phyloP scores from a whole-genome alignment of 2,797 vertebrate genomes.

The Phalloptychus januarius region DNA sequence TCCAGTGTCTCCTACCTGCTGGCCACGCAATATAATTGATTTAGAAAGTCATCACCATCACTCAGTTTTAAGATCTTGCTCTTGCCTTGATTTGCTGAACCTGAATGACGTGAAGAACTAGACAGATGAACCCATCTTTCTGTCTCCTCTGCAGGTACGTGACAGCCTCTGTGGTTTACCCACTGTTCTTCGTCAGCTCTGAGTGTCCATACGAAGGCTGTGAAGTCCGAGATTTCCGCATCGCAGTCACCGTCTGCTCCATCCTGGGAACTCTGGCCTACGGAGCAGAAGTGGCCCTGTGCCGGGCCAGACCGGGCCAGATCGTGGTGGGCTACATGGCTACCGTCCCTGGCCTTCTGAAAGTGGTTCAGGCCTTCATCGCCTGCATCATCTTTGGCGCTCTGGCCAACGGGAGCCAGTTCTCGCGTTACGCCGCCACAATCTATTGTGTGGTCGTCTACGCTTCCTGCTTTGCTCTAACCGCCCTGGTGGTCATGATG shows the following conservation, averaged over 20 bases:
- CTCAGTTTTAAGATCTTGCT: not conserved
- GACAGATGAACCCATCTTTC: not conserved
- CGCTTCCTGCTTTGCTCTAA: constrained; percentile 85
- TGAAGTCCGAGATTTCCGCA: constrained; percentile 84
- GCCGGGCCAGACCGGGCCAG: constrained; percentile 86
- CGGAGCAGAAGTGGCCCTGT: constrained; percentile 83
- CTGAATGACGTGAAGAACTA: not conserved
- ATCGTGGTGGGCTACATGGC: constrained; percentile 90
- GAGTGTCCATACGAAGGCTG: constrained; percentile 87
- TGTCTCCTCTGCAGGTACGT: constrained; percentile 66
- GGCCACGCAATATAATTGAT: not conserved
- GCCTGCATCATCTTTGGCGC: constrained; percentile 92
- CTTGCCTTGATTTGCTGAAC: not conserved
- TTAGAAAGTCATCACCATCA: not conserved
- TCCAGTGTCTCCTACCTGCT: not conserved
- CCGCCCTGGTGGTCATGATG: constrained; percentile 82
- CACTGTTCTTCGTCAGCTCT: constrained; percentile 84
- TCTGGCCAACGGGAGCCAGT: constrained; percentile 85
- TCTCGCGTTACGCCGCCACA: constrained; percentile 78
- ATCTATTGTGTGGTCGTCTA: constrained; percentile 92
- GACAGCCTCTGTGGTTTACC: constrained; percentile 89
- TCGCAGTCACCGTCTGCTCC: constrained; percentile 88
- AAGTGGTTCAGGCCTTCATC: constrained; percentile 91
- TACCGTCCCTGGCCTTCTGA: constrained; percentile 89
- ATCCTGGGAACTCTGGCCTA: constrained; percentile 84